Evolutionary conservation across 2,888 invertebrate genomes (phyloP), one percentile per base, ranked within the genome.

Genomic region (Schizotus pectinicornis): DNA sequence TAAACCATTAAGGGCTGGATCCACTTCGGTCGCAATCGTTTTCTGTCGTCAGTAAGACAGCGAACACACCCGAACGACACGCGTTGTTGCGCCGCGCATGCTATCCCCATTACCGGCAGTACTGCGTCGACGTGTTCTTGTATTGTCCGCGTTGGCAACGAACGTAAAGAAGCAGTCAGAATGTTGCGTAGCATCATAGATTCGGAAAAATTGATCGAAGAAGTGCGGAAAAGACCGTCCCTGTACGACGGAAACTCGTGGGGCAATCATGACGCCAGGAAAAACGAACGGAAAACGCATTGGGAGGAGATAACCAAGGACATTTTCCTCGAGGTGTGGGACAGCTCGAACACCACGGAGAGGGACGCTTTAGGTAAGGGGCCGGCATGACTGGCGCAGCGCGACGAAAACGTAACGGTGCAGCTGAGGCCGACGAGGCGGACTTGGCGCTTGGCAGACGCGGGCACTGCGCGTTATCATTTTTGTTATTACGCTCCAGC

Each of bases 291-390:
- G 9, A 45, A 36, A 35, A 22, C 53, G 1, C 33, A 62, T 3
- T 73, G 72, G 72, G 69, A 69, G 39, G 66, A 67, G 35, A 64
- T 71, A 8, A 65, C 67, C n/a, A 54, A 57, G 14, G 59, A 59
- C 8, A 31, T 72, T 53, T 69, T 69, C 57, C 56, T 60, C 5
- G 63, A 67, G 31, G 60, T 63, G 33, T 72, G 71, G 71, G 22
- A 56, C 8, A 56, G 48, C 9, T 68, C 63, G 50, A 52, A 47
- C 38, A 46, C 50, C 8, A 34, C 13, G 9, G 69, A 73, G 14
- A 69, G 62, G 54, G 71, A 71, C 14, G 42, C 59, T 30, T 45
- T 68, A 12, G 68, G 72, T 73, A 58, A 69, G 67, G 38, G 50
- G 22, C 5, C 22, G 5, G 22, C 22, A 22, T 22, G 22, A 22